phyloP scores from a whole-genome alignment of 2,888 invertebrate species.

The Noctua janthe region DNA sequence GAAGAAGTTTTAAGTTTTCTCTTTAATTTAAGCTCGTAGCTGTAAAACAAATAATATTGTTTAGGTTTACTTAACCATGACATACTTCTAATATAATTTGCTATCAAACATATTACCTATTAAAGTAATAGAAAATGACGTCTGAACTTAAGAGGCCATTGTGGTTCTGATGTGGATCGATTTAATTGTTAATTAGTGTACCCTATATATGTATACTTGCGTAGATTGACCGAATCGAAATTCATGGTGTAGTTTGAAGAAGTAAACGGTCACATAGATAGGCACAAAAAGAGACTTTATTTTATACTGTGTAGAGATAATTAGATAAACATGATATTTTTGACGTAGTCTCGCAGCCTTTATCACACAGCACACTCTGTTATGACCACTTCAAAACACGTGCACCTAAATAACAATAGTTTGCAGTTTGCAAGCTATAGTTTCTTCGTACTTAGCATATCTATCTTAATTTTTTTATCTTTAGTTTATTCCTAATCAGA shows the following conservation, averaged over 20 bases:
- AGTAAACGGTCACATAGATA: background rate
- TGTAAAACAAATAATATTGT: too few relatives aligned
- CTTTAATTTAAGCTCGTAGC: too few relatives aligned
- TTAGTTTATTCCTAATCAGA: conserved; percentile 47
- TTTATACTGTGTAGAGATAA: background rate
- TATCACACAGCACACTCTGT: conserved; percentile 18
- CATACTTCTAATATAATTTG: background rate
- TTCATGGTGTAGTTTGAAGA: background rate
- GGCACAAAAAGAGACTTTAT: background rate
- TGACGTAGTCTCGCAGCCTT: conserved; percentile 8
- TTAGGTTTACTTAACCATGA: too few relatives aligned
- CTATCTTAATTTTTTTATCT: conserved; percentile 47
- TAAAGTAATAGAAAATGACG: background rate
- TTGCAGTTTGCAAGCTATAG: conserved; percentile 10
- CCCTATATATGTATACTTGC: background rate
- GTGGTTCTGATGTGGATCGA: background rate
- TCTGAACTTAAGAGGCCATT: background rate
- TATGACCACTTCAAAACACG: conserved; percentile 22
- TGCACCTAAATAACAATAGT: conserved; percentile 2
- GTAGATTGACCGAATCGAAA: background rate
- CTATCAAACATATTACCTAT: background rate
- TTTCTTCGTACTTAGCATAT: conserved; percentile 21
- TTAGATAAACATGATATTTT: conserved; percentile 1
- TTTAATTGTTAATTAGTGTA: background rate
- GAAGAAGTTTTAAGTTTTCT: too few relatives aligned